Base-by-base conservation (phyloP, 2,113 vertebrate species). In the Canis aureus region DNA sequence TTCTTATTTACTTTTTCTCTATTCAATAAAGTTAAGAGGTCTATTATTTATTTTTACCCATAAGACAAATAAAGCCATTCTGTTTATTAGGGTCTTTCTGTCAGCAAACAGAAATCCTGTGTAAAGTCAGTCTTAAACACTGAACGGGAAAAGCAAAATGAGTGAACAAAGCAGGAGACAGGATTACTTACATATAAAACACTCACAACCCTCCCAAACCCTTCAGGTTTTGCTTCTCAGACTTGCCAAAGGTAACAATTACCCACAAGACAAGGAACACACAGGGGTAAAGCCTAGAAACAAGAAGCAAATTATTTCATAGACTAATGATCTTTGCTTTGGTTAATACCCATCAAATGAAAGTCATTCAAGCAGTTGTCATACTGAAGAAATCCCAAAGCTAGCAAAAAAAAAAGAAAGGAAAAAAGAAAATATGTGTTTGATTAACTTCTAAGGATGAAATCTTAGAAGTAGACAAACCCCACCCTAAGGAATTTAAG, bases 1-100 rank as follows among this genome's bases (percentile, higher is more conserved):
- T 90, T 81, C 76, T 81, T 76, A 74, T 87, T 94, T 87, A 82
- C 29, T 43, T 92, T 88, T 93, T 94, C 57, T 27, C 87, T 94
- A 92, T 16, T 79, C n/a, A 95, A 89, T 78, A 78, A 69, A 84
- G 20, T 27, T 96, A 69, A 73, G 49, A 83, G 27, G 60, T 91
- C 35, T 60, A 60, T 92, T 76, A 89, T 20, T 89, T 94, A 76
- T 87, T 79, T 91, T 60, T 55, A 55, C 79, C 19, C 69, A 83
- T 32, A 27, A 23, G 88, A 91, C 19, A 66, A 76, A 94, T 59
- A 86, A 87, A 95, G 35, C 29, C 85, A 84, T 78, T 95, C 55
- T 95, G 51, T 67, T 94, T 59, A 93, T 64, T 15, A 85, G 57
- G 71, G 35, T 23, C 38, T 81, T 76, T 82, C n/a, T 57, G 51